A percentile compares a stretch with the other conserved stretches of the same genome.
These are phyloP conservation scores for Zaprionus obscuricornis DNA, from an alignment of 2,888 invertebrate genomes.

Conservation along the genomic window DNA sequence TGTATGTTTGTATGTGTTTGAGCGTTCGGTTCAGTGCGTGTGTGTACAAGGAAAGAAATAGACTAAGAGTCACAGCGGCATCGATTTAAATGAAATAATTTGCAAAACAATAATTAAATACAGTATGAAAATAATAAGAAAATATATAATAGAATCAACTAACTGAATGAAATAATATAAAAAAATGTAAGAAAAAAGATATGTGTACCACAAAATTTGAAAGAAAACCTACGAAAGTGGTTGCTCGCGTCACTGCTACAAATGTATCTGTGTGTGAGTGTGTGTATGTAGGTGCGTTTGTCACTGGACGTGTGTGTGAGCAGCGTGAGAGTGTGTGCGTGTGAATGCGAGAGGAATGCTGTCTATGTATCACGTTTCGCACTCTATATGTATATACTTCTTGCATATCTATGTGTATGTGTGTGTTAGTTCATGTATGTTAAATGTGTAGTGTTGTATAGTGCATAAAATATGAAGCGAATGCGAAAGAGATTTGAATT, in stretches of 20 bases:
- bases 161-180: slow-evolving; percentile 38
- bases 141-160: slow-evolving; percentile 22
- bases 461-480: slow-evolving; percentile 65
- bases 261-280: slow-evolving; percentile 22
- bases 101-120: neutral
- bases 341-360: slow-evolving; percentile 70
- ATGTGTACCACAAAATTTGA: slow-evolving; percentile 49
- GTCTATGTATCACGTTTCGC: slow-evolving; percentile 74
- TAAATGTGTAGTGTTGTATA: slow-evolving; percentile 68
- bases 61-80: slow-evolving; percentile 34
- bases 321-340: slow-evolving; percentile 40
- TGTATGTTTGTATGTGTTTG: slow-evolving; percentile 24
- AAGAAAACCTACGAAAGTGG: slow-evolving; percentile 73
- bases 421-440: no score
- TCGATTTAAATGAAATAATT: slow-evolving; percentile 20
- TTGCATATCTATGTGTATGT: slow-evolving; percentile 5
- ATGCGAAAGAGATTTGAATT: slow-evolving; percentile 52
- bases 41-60: slow-evolving; percentile 28
- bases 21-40: slow-evolving; percentile 3
- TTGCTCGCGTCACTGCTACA: slow-evolving; percentile 67
- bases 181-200: slow-evolving; percentile 24
- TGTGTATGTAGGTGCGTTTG: slow-evolving; percentile 39
- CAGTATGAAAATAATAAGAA: slow-evolving; percentile 4
- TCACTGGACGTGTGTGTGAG: slow-evolving; percentile 22
- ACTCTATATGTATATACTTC: slow-evolving; percentile 44